These are phyloP conservation scores for Diachrysia chrysitis DNA, from an alignment of 2,888 invertebrate genomes.

Conservation along the genomic window DNA sequence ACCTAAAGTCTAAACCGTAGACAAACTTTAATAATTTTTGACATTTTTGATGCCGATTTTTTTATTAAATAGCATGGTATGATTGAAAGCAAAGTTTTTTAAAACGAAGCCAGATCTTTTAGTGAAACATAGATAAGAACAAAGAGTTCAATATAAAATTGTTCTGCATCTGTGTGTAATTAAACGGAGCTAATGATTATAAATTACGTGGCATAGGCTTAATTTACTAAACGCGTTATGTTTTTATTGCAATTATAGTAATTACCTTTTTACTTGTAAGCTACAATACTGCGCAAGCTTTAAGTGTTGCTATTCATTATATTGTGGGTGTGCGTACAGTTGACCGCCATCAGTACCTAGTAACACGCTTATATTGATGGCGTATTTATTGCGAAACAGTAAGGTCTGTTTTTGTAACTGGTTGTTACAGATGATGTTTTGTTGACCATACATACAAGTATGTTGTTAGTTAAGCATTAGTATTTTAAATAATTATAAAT, in stretches of 20 bases:
- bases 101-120: not conserved
- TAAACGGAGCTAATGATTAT: conserved; percentile 54
- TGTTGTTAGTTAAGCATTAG: too few relatives aligned
- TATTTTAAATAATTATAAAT: too few relatives aligned
- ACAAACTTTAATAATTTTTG: too few relatives aligned
- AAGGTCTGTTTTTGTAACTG: not conserved
- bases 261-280: conserved; percentile 54
- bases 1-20: too few relatives aligned
- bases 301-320: conserved; percentile 33
- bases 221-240: conserved; percentile 51
- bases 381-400: not conserved
- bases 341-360: conserved; percentile 8
- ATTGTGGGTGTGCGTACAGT: conserved; percentile 11
- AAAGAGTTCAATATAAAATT: not conserved
- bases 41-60: not conserved
- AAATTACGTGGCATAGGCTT: conserved; percentile 45
- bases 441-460: too few relatives aligned
- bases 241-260: conserved; percentile 54
- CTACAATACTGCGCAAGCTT: conserved; percentile 37
- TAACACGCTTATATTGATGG: not conserved
- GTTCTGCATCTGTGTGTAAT: conserved; percentile 34
- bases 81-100: not conserved
- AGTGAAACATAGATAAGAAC: not conserved
- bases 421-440: not conserved
- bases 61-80: not conserved